Percentiles rank a stretch among this genome's conserved stretches.
Evolutionary conservation across 2,888 invertebrate genomes (phyloP).

Genomic region (Drosophila niveifrons): DNA sequence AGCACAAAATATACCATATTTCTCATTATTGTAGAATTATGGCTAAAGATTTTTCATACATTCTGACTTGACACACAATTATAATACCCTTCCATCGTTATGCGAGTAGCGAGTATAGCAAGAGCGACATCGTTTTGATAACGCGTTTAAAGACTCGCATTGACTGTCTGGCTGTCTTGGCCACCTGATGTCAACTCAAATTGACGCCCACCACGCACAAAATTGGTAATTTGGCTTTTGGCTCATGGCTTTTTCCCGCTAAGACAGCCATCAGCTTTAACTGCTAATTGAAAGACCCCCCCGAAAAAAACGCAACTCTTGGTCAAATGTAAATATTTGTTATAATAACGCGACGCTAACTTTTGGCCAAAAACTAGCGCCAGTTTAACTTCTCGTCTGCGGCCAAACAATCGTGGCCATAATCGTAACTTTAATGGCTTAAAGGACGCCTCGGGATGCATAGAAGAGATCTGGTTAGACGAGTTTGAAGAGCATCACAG

Average conservation of each 20-base stretch:
- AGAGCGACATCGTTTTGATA: slow-evolving; percentile 1
- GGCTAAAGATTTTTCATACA: too few relatives aligned
- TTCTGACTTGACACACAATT: too few relatives aligned
- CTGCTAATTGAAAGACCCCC: slow-evolving; percentile 70
- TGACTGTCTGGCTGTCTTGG: slow-evolving; percentile 7
- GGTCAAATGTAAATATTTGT: slow-evolving; percentile 37
- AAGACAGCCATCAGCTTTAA: slow-evolving; percentile 56
- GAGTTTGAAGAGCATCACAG: slow-evolving; percentile 9
- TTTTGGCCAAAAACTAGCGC: not conserved
- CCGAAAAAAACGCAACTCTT: not conserved
- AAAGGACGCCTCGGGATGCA: slow-evolving; percentile 48
- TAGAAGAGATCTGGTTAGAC: slow-evolving; percentile 21
- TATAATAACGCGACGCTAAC: slow-evolving; percentile 25
- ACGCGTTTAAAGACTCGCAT: slow-evolving; percentile 21
- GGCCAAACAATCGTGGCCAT: slow-evolving; percentile 33
- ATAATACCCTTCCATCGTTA: too few relatives aligned
- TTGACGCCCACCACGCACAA: slow-evolving; percentile 9
- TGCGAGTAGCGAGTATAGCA: too few relatives aligned
- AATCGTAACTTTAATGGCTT: slow-evolving; percentile 48
- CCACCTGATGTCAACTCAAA: slow-evolving; percentile 20
- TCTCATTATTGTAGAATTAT: too few relatives aligned
- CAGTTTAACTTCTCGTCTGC: slow-evolving; percentile 18
- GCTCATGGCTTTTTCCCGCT: not conserved
- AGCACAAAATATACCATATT: too few relatives aligned
- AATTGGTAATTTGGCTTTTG: slow-evolving; percentile 24